Evolutionary conservation across 2,113 vertebrate genomes (phyloP).

Genomic region (Lepus timidus): DNA sequence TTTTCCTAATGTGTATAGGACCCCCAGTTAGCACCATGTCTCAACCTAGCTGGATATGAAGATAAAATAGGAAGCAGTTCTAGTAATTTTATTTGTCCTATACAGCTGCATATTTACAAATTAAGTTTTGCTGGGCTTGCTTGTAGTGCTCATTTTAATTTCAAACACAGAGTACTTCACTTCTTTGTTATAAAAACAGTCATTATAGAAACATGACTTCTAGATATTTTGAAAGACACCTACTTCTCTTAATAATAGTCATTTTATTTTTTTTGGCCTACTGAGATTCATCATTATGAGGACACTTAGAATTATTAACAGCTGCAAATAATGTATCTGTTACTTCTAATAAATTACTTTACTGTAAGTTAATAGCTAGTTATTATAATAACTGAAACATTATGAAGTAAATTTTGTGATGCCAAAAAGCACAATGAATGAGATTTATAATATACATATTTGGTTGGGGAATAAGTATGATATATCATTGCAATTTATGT

Average conservation of each 20-base stretch:
- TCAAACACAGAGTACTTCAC: neutral
- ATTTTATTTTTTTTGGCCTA: slow-evolving; percentile 37
- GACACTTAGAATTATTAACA: slow-evolving; percentile 71
- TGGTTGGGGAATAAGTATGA: slow-evolving; percentile 67
- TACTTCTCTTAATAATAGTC: neutral
- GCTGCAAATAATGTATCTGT: slow-evolving; percentile 74
- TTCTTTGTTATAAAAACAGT: slow-evolving; percentile 11
- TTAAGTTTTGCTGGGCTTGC: neutral
- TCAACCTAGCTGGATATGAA: neutral
- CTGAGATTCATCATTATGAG: slow-evolving; percentile 73
- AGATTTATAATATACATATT: slow-evolving; percentile 73
- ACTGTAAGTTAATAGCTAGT: slow-evolving; percentile 69
- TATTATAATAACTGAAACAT: slow-evolving; percentile 80
- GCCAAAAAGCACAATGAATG: slow-evolving; percentile 71
- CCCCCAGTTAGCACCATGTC: slow-evolving; percentile 39
- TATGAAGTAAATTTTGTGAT: slow-evolving; percentile 64
- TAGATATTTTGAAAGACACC: slow-evolving; percentile 11
- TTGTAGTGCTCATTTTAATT: neutral
- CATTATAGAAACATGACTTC: neutral
- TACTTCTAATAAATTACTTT: slow-evolving; percentile 75
- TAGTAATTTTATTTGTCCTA: neutral
- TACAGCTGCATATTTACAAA: neutral
- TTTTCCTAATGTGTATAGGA: slow-evolving; percentile 63
- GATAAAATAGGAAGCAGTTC: neutral
- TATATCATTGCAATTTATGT: slow-evolving; percentile 76